Conservation (phyloP, 2,797 vertebrate species). For the Sebastes nivosus region DNA sequence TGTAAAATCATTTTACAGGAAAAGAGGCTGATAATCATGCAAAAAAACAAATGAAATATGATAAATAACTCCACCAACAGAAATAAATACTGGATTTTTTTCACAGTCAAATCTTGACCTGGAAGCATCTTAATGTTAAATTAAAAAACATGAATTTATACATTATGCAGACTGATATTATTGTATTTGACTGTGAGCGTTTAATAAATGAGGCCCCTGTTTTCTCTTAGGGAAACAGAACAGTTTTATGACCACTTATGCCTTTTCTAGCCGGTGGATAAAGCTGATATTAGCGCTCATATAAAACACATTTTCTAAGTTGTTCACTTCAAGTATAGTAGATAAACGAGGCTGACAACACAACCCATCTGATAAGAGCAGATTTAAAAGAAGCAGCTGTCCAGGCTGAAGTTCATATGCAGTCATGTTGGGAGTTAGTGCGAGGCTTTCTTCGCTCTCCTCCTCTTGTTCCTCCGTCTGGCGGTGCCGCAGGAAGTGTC, state of each 20-base stretch:
- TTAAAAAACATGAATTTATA: not conserved
- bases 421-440: constrained; percentile 28
- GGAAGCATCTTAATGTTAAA: not conserved
- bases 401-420: not conserved
- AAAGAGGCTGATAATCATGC: not conserved
- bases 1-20: not conserved
- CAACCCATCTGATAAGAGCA: not conserved
- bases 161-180: not conserved
- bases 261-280: not conserved
- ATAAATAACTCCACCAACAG: not conserved
- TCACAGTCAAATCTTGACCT: not conserved
- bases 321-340: constrained; percentile 16
- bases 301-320: not conserved
- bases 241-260: not conserved
- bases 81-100: not conserved
- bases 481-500: constrained; percentile 23
- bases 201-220: not conserved
- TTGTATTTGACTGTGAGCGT: not conserved
- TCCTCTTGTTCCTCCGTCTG: constrained; percentile 68
- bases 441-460: constrained; percentile 50
- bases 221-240: not conserved
- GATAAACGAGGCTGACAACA: not conserved
- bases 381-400: not conserved
- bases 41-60: not conserved
- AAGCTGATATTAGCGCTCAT: not conserved